Evolutionary conservation across 2,888 invertebrate genomes (phyloP).

Genomic region (Sinelater perroti): DNA sequence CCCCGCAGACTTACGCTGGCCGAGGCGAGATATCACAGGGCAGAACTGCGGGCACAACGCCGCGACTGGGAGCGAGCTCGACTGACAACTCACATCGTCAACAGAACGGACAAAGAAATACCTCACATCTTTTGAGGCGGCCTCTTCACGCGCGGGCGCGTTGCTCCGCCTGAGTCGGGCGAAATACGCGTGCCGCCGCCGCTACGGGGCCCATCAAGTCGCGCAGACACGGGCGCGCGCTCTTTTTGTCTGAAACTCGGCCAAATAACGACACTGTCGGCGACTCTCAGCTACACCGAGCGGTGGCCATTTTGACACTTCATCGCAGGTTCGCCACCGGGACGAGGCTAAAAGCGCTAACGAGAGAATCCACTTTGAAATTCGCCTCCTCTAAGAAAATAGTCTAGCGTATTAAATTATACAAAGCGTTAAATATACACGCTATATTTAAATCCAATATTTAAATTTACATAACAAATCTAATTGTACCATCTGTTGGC

Average conservation of each 20-base stretch:
- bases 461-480: no score
- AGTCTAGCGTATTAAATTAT: no score
- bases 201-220: slow-evolving; percentile 25
- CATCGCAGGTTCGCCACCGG: slow-evolving; percentile 3
- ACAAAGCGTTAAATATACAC: no score
- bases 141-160: slow-evolving; percentile 47
- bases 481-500: no score
- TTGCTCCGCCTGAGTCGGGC: slow-evolving; percentile 1
- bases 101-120: slow-evolving; percentile 56
- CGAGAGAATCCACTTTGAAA: no score
- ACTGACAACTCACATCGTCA: slow-evolving; percentile 38
- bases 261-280: slow-evolving; percentile 41
- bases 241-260: slow-evolving; percentile 24
- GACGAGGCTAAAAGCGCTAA: no score
- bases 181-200: not conserved
- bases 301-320: slow-evolving; percentile 56
- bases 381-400: no score
- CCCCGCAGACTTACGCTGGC: slow-evolving; percentile 29
- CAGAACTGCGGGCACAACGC: slow-evolving; percentile 21
- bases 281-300: slow-evolving; percentile 51
- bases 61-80: slow-evolving; percentile 21
- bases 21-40: slow-evolving; percentile 34
- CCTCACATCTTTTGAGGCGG: slow-evolving; percentile 57
- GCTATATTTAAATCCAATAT: no score
- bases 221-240: not conserved